phyloP scores from a whole-genome alignment of 1,140 invertebrate species.

The Leptinotarsa lineolata region DNA sequence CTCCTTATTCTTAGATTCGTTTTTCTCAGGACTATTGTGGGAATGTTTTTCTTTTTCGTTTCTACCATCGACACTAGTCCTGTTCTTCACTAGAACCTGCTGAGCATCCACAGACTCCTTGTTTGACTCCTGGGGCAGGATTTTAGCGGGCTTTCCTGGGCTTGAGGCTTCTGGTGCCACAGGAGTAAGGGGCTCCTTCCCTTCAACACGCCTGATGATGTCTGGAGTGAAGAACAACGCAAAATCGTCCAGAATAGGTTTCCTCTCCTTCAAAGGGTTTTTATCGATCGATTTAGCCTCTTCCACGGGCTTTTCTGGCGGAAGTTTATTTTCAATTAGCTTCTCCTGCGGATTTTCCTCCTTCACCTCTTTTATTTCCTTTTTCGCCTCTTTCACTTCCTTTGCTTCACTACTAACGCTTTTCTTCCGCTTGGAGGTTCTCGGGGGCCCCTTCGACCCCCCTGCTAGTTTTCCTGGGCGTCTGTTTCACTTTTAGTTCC shows the following conservation, averaged over 20 bases:
- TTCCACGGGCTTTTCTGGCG: slow-evolving; percentile 55
- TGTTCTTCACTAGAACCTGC: slow-evolving; percentile 32
- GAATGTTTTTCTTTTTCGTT: slow-evolving; percentile 26
- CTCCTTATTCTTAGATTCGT: slow-evolving; percentile 30
- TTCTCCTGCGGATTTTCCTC: slow-evolving; percentile 25
- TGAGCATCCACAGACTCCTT: slow-evolving; percentile 43
- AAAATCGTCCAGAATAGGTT: slow-evolving; percentile 65
- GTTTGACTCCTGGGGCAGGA: slow-evolving; percentile 43
- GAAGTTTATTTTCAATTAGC: slow-evolving; percentile 50
- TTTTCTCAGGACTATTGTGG: slow-evolving; percentile 18
- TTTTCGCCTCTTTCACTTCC: slow-evolving; percentile 28
- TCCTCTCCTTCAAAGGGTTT: slow-evolving; percentile 66
- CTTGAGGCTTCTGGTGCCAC: slow-evolving; percentile 44
- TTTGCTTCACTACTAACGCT: slow-evolving; percentile 7
- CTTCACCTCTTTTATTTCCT: slow-evolving; percentile 16
- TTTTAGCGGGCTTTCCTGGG: slow-evolving; percentile 49
- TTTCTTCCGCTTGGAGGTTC: slow-evolving; percentile 31
- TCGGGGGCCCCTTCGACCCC: slow-evolving; percentile 37
- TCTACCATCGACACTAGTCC: slow-evolving; percentile 40
- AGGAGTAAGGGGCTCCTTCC: slow-evolving; percentile 57
- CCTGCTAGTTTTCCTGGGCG: slow-evolving; percentile 21
- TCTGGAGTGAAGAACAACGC: slow-evolving; percentile 78
- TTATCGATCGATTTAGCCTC: slow-evolving; percentile 43
- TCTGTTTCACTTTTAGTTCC: slow-evolving; percentile 45
- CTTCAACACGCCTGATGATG: slow-evolving; percentile 70